These are phyloP conservation scores for Scaptomyza montana DNA, from an alignment of 1,140 invertebrate genomes.

Conservation along the genomic window DNA sequence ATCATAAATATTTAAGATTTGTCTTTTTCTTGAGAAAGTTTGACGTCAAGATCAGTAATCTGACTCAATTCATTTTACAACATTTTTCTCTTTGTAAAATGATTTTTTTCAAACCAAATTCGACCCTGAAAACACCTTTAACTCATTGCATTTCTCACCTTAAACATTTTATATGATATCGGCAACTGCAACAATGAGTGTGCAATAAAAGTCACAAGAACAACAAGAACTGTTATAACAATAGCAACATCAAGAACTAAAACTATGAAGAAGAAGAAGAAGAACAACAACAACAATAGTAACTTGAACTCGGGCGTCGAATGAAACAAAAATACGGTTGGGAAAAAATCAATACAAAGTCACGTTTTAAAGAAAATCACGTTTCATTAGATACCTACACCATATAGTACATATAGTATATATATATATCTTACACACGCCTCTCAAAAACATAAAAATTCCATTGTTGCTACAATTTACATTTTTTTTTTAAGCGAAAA, in stretches of 20 bases:
- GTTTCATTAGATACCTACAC: slow-evolving; percentile 80
- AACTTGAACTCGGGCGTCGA: slow-evolving; percentile 63
- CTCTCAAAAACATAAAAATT: slow-evolving; percentile 60
- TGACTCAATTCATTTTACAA: no score
- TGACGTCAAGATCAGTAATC: no score
- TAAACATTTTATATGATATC: slow-evolving; percentile 51
- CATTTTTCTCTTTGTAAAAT: no score
- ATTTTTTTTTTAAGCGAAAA: slow-evolving; percentile 66
- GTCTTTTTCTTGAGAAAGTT: no score
- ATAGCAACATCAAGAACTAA: not conserved
- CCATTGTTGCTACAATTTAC: slow-evolving; percentile 59
- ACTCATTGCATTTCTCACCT: slow-evolving; percentile 27
- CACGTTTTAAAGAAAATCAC: slow-evolving; percentile 83
- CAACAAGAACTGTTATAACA: slow-evolving; percentile 2
- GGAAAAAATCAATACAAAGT: slow-evolving; percentile 84
- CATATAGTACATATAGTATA: slow-evolving; percentile 30
- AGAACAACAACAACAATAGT: slow-evolving; percentile 32
- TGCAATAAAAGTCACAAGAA: slow-evolving; percentile 29
- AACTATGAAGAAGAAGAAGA: slow-evolving; percentile 24
- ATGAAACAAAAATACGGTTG: slow-evolving; percentile 74
- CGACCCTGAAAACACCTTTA: not conserved
- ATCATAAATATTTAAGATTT: no score
- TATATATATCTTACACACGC: slow-evolving; percentile 12
- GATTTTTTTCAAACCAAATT: no score
- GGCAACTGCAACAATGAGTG: slow-evolving; percentile 40